Evolutionary conservation across 2,888 invertebrate species (phyloP), one percentile per base, ranked within the genome.

Genomic region (Calliphora vomitoria): DNA sequence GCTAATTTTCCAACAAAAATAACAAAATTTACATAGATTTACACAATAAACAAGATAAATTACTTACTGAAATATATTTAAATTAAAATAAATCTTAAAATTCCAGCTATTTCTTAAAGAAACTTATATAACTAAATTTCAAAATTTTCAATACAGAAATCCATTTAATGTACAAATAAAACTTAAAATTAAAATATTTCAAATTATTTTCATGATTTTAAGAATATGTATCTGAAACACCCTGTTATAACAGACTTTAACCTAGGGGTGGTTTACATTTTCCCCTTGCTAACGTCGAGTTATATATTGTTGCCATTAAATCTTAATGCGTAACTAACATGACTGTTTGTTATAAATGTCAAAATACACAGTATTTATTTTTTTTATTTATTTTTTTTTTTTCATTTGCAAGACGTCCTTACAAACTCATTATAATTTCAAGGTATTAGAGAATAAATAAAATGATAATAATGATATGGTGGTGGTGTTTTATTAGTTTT

Each of bases 391-490:
- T 25, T 50, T 44, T 75, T 50, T 31, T 35, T 35, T 5, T 35
- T 35, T 31, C 5, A 6, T 35, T 4, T 35, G 35, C 4, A 35
- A 35, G 6, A 35, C 41, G 18, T 66, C 62, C 66, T 35, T 53
- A 53, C 72, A 87, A 75, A 76, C 82, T 85, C 85, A 85, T 87
- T 82, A 79, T 82, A 85, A 87, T 87, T 85, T 87, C 87, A 87
- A 85, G 85, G 87, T 85, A 85, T 82, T 87, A 75, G 66, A 79
- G 58, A 75, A 79, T 41, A 74, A 75, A 69, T 68, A 87, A 66
- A 76, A 69, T 13, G 11, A 58, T 25, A 58, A 69, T 85, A 82
- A 76, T 82, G 74, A 79, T n/a, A n/a, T 82, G 38, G 79, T 85
- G 85, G 81, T 87, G 83, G 82, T 69, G 60, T 55, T 58, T 72